These are phyloP conservation scores for Hypocryptadius cinnamomeus DNA, from an alignment of 2,113 vertebrate genomes.

Conservation along the genomic window DNA sequence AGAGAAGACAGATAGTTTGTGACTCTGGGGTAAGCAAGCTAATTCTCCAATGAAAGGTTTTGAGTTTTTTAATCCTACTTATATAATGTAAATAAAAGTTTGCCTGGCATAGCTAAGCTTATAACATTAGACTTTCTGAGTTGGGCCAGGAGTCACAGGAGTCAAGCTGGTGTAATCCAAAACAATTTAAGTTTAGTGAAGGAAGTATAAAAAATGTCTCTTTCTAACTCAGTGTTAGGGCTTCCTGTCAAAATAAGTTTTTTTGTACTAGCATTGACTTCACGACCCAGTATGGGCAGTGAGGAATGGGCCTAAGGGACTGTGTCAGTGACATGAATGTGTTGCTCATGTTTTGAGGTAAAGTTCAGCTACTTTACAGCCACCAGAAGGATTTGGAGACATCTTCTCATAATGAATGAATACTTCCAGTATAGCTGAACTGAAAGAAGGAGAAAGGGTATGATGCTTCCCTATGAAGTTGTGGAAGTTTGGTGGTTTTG, in stretches of 20 bases:
- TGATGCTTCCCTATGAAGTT: not conserved
- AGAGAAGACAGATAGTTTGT: not conserved
- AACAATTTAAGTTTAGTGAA: not conserved
- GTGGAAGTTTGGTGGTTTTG: not conserved
- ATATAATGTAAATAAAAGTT: not conserved
- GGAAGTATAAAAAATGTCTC: not conserved
- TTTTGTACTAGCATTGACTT: not conserved
- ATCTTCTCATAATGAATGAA: not conserved
- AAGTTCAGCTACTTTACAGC: not conserved
- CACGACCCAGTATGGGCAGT: not conserved
- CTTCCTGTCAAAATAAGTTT: not conserved
- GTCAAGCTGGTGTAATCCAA: not conserved
- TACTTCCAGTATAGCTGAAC: not conserved
- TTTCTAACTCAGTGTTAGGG: not conserved
- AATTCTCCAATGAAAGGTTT: not conserved
- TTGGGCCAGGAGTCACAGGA: not conserved
- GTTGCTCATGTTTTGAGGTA: not conserved
- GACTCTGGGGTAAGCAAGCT: not conserved
- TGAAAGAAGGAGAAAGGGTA: not conserved
- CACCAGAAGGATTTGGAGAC: not conserved
- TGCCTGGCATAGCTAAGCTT: not conserved
- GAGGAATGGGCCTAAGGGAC: not conserved
- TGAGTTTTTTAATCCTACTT: not conserved
- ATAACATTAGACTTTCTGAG: not conserved
- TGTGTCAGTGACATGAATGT: not conserved